phyloP scores from a whole-genome alignment of 92 coral and sea anemone species.

The Scolanthus callimorphus region DNA sequence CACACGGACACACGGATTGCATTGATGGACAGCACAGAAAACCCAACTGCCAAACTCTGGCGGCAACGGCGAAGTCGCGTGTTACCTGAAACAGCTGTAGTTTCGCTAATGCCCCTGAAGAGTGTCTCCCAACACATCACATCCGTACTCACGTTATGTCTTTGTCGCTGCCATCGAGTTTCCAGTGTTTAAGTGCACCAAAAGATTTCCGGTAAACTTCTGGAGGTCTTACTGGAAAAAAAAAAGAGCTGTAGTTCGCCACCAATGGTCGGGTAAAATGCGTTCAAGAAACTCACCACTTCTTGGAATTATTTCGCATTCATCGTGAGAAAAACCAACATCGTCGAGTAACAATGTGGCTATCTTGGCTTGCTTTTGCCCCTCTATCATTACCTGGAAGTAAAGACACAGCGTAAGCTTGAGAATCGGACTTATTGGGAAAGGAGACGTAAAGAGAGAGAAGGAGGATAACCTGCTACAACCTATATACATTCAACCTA shows the following conservation, averaged over 20 bases:
- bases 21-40: too few relatives aligned
- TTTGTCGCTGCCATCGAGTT: constrained; percentile 51
- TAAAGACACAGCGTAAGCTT: too few relatives aligned
- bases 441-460: too few relatives aligned
- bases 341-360: constrained; percentile 42
- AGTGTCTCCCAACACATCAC: too few relatives aligned
- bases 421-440: too few relatives aligned
- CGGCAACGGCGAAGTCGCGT: too few relatives aligned
- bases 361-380: constrained; percentile 1
- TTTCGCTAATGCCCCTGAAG: too few relatives aligned
- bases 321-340: constrained; percentile 35
- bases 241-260: neutral
- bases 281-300: constrained; percentile 7
- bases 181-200: constrained; percentile 28
- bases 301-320: constrained; percentile 48
- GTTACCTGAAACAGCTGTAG: too few relatives aligned
- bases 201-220: constrained; percentile 4
- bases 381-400: constrained; percentile 22
- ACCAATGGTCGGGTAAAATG: neutral
- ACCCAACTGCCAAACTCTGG: too few relatives aligned
- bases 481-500: too few relatives aligned
- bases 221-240: constrained; percentile 1
- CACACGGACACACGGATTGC: too few relatives aligned
- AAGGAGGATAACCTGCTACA: too few relatives aligned
- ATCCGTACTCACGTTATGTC: constrained; percentile 32